Conservation (phyloP, 2,888 invertebrate genomes). For the Heliconius ethilla region DNA sequence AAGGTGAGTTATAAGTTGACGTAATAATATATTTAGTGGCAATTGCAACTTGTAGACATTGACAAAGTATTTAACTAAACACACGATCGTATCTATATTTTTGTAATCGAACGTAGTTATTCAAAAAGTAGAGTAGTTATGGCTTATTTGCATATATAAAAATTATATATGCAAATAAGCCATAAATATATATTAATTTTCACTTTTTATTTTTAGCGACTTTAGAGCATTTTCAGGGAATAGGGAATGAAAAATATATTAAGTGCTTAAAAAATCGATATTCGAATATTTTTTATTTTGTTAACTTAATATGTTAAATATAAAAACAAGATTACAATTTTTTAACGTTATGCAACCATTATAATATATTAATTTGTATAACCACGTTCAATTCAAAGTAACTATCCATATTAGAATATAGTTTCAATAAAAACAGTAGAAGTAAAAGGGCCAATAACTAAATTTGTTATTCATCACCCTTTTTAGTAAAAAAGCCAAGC, state of each 20-base stretch:
- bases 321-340: background rate
- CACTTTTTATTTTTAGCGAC: too few species aligned
- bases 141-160: background rate
- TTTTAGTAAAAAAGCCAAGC: constrained; percentile 40
- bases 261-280: too few species aligned
- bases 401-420: background rate
- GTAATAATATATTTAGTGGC: constrained; percentile 7
- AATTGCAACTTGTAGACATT: constrained; percentile 23
- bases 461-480: constrained; percentile 22
- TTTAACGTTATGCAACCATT: background rate
- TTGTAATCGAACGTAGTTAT: constrained; percentile 16
- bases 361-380: background rate
- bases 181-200: too few species aligned
- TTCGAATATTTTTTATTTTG: too few species aligned
- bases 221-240: too few species aligned
- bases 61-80: constrained; percentile 12
- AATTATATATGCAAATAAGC: too few species aligned
- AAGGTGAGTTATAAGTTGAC: background rate
- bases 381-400: background rate
- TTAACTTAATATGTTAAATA: background rate
- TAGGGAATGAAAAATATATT: too few species aligned
- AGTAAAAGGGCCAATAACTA: background rate
- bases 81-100: constrained; percentile 11
- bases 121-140: background rate
- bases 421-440: constrained; percentile 17